Base-by-base conservation (phyloP, 2,797 vertebrate genomes). In the Microchirus variegatus region DNA sequence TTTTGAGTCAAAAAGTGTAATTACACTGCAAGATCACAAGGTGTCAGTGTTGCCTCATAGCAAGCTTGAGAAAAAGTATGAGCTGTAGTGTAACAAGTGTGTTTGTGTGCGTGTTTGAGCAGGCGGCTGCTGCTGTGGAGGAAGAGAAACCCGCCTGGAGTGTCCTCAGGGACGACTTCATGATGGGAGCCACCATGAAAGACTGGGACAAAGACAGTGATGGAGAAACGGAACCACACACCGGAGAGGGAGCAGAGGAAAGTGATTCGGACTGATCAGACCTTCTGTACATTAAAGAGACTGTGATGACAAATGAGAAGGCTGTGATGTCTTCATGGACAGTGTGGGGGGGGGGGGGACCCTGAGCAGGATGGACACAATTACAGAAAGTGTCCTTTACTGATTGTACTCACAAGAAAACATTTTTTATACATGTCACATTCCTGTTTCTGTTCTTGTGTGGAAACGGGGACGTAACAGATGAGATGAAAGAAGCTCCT, bases 151-250 rank as follows among this genome's bases (percentile, higher is more conserved):
- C 97, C 0, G 86, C 91, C 1, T 99, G 97, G 97, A 94, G 88
- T 6, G 95, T 97, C 67, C 86, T 99, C 31, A 94, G 92, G 16
- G 97, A 99, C 2, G 96, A 98, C 78, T 98, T 95, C 88, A 98
- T 98, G 97, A 96, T 98, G 96, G 96, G 95, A 19, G 95, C 96
- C 0, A 91, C 94, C 45, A 99, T 99, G 97, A 98, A 96, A 78
- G 97, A 99, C 91, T 99, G 97, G 97, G 97, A 99, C 92, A 95
- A 95, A 58, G 91, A 94, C 50, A 95, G 94, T 5, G 92, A 93
- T 0, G 71, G 81, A 6, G 93, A 82, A 0, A 73, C 26, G 0
- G 59, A 54, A 4, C 36, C 16, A 3, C 43, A 18, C 0, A 8
- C 10, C 0, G 36, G 19, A 54, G 66, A 65, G 8, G 73, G 63